Evolutionary conservation across 23 tunicate genomes (phyloP).

Genomic region (Botrylloides violaceus): DNA sequence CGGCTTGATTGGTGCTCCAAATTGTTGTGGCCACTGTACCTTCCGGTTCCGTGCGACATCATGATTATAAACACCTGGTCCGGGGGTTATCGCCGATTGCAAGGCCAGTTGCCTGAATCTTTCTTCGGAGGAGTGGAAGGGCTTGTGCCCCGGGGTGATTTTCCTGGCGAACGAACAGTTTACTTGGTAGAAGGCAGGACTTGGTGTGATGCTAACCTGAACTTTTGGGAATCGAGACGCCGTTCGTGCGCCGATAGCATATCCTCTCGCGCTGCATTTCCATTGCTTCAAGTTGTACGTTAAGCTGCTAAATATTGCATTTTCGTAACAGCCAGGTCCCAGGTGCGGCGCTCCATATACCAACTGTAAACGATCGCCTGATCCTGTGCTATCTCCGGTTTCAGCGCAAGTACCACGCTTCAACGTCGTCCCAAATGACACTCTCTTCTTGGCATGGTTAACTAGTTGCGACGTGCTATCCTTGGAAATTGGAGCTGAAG

Average conservation of each 20-base stretch:
- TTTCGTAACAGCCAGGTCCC: conserved; percentile 83
- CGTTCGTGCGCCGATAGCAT: conserved; percentile 74
- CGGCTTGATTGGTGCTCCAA: conserved; percentile 72
- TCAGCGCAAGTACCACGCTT: conserved; percentile 61
- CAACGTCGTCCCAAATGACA: conserved; percentile 78
- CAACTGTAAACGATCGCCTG: conserved; percentile 52
- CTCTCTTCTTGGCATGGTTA: conserved; percentile 49
- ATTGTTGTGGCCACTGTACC: conserved; percentile 82
- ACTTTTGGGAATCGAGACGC: conserved; percentile 73
- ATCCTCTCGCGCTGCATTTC: conserved; percentile 74
- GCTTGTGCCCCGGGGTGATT: conserved; percentile 47
- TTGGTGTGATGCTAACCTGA: conserved; percentile 49
- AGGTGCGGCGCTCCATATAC: conserved; percentile 72
- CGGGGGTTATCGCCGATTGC: conserved; percentile 80
- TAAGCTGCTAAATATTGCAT: conserved; percentile 70
- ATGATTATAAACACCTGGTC: conserved; percentile 81
- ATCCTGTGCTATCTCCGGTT: conserved; percentile 43
- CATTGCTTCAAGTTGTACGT: conserved; percentile 56
- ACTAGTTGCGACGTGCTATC: conserved; percentile 17
- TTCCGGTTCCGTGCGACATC: conserved; percentile 49
- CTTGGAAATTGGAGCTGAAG: not conserved
- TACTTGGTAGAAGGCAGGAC: conserved; percentile 55
- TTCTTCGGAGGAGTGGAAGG: conserved; percentile 52
- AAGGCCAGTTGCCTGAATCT: conserved; percentile 47
- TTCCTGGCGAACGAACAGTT: conserved; percentile 39